These are phyloP conservation scores for Cataglyphis hispanica DNA, from an alignment of 1,140 invertebrate species.

Conservation along the genomic window DNA sequence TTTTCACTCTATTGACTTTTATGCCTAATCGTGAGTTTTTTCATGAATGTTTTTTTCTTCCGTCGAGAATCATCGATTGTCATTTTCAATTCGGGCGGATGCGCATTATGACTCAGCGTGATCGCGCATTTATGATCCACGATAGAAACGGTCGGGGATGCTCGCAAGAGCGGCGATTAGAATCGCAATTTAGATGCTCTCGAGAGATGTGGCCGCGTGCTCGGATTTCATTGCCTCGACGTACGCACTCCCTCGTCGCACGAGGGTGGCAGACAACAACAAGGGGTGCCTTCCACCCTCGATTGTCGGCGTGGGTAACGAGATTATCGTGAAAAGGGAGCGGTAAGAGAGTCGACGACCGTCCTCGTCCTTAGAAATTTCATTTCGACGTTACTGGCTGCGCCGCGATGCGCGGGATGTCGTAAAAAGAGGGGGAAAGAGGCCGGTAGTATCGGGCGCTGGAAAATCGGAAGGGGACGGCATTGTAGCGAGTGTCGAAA, in stretches of 20 bases:
- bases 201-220: slow-evolving; percentile 67
- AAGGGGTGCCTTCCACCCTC: slow-evolving; percentile 58
- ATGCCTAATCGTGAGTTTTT: background rate
- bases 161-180: slow-evolving; percentile 61
- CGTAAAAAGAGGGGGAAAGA: slow-evolving; percentile 52
- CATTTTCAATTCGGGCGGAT: slow-evolving; percentile 42
- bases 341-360: slow-evolving; percentile 39
- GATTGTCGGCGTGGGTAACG: slow-evolving; percentile 68
- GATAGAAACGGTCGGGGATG: slow-evolving; percentile 62
- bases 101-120: slow-evolving; percentile 60
- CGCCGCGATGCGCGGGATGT: slow-evolving; percentile 44
- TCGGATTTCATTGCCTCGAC: slow-evolving; percentile 73
- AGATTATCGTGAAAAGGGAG: slow-evolving; percentile 74
- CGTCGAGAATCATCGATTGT: slow-evolving; percentile 21
- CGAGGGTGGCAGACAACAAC: slow-evolving; percentile 20
- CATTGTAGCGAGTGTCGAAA: slow-evolving; percentile 82
- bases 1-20: background rate
- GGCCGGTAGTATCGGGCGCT: slow-evolving; percentile 49
- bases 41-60: background rate
- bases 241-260: slow-evolving; percentile 48
- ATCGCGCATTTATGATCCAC: slow-evolving; percentile 66
- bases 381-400: slow-evolving; percentile 68
- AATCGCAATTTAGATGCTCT: slow-evolving; percentile 75
- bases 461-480: slow-evolving; percentile 63
- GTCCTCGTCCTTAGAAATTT: slow-evolving; percentile 77